Percentiles rank a stretch among this genome's conserved stretches.
phyloP scores from a whole-genome alignment of 2,113 vertebrate species.

The Indicator maculatus region DNA sequence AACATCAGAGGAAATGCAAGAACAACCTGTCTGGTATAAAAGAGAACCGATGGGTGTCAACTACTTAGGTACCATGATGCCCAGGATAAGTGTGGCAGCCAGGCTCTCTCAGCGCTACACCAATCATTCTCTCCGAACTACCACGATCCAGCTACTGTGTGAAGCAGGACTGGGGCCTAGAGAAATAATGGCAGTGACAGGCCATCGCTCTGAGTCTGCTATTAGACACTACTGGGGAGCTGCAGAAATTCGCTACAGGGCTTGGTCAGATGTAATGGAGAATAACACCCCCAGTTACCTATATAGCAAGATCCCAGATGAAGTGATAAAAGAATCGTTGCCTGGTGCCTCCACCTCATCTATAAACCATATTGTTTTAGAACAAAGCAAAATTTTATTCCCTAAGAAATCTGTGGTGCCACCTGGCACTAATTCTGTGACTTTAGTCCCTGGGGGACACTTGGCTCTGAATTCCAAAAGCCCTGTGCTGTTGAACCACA shows the following conservation, averaged over 20 bases:
- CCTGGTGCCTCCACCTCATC: constrained; percentile 6
- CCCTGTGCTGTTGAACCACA: neutral
- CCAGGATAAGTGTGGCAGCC: constrained; percentile 68
- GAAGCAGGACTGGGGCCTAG: constrained; percentile 70
- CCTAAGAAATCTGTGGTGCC: neutral
- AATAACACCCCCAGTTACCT: neutral
- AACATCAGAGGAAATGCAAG: constrained; percentile 61
- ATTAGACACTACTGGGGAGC: constrained; percentile 65
- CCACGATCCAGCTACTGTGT: constrained; percentile 67
- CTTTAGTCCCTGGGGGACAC: neutral
- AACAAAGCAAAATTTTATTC: constrained; percentile 38
- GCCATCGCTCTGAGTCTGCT: constrained; percentile 53
- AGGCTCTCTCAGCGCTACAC: constrained; percentile 67
- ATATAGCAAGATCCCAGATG: constrained; percentile 32
- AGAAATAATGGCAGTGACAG: constrained; percentile 68
- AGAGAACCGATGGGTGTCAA: constrained; percentile 72
- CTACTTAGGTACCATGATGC: constrained; percentile 72
- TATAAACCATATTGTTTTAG: constrained; percentile 1
- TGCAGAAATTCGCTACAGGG: constrained; percentile 59
- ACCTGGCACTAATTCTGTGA: neutral
- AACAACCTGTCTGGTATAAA: constrained; percentile 71
- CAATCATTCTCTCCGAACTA: constrained; percentile 71
- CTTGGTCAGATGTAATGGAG: constrained; percentile 54
- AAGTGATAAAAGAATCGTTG: constrained; percentile 3
- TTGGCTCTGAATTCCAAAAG: constrained; percentile 8